A percentile compares a stretch with the other conserved stretches of the same genome.
phyloP scores from a whole-genome alignment of 2,888 invertebrate genomes.

The Imbricaverruca yamaguchii region DNA sequence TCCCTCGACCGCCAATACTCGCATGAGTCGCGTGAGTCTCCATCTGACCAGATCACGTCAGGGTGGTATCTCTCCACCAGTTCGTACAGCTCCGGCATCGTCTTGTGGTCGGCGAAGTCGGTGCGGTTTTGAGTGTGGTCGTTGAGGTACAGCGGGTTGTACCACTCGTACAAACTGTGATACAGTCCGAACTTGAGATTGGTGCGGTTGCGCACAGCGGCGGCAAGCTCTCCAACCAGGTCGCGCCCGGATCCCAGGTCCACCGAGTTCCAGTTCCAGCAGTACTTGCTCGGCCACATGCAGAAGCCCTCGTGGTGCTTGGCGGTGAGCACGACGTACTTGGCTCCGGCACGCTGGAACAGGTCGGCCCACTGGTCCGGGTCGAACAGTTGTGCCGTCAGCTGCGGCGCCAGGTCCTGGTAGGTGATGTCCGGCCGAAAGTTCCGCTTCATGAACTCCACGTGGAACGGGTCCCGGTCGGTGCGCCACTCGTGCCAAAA shows the following conservation, averaged over 20 bases:
- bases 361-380: constrained; percentile 74
- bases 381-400: constrained; percentile 74
- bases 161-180: constrained; percentile 73
- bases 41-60: constrained; percentile 85
- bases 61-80: constrained; percentile 47
- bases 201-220: constrained; percentile 54
- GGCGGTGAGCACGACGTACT: constrained; percentile 73
- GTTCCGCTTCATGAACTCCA: constrained; percentile 67
- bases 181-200: constrained; percentile 71
- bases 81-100: constrained; percentile 71
- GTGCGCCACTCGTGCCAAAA: constrained; percentile 76
- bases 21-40: constrained; percentile 40
- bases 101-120: constrained; percentile 41
- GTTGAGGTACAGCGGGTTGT: constrained; percentile 64
- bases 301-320: constrained; percentile 84
- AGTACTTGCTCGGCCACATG: constrained; percentile 66
- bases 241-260: constrained; percentile 46
- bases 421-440: constrained; percentile 80
- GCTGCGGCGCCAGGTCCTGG: constrained; percentile 81
- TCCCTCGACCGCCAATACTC: constrained; percentile 76
- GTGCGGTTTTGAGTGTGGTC: constrained; percentile 44
- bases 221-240: constrained; percentile 45
- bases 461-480: not conserved
- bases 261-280: constrained; percentile 75
- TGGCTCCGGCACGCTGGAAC: constrained; percentile 75